A percentile compares a stretch with the other conserved stretches of the same genome.
phyloP scores from a whole-genome alignment of 2,888 invertebrate genomes.

The Phragmatobia fuliginosa region DNA sequence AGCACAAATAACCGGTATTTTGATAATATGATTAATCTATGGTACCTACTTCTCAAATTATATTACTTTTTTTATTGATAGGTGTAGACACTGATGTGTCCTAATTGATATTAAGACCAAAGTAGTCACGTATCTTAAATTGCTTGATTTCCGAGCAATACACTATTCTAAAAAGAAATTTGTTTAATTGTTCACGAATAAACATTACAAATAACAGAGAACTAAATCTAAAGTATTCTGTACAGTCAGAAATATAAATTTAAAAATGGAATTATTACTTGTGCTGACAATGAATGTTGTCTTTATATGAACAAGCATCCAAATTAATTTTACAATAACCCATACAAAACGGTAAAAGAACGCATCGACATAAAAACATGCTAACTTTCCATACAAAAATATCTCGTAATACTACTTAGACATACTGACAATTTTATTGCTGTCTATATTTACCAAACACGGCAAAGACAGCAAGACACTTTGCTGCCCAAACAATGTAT shows the following conservation, averaged over 20 bases:
- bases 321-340: constrained; percentile 21
- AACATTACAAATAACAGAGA: neutral
- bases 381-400: constrained; percentile 66
- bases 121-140: neutral
- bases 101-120: no score
- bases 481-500: neutral
- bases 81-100: neutral
- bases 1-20: constrained; percentile 37
- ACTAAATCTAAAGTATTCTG: neutral
- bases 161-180: neutral
- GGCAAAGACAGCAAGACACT: neutral
- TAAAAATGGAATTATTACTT: constrained; percentile 12
- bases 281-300: constrained; percentile 38
- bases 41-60: neutral
- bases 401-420: constrained; percentile 56
- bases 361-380: constrained; percentile 45
- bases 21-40: neutral
- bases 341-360: constrained; percentile 35
- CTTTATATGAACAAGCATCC: constrained; percentile 33
- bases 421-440: constrained; percentile 54
- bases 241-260: neutral
- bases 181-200: neutral
- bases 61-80: neutral
- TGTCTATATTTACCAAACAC: constrained; percentile 38
- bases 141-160: neutral